phyloP scores from a whole-genome alignment of 1,140 invertebrate species.

The Ruditapes philippinarum region DNA sequence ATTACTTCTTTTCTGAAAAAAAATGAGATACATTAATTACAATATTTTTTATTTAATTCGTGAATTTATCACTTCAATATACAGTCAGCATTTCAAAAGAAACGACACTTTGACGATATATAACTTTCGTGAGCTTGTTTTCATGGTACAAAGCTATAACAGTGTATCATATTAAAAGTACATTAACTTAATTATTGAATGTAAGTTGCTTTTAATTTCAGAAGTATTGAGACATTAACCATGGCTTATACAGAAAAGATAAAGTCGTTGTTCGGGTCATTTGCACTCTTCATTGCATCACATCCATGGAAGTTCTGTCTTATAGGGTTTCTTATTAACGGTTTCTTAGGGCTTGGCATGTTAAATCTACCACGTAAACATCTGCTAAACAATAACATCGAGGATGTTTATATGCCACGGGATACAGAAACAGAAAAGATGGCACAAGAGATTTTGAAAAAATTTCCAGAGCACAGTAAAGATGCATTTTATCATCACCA shows the following conservation, averaged over 20 bases:
- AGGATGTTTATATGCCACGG: slow-evolving; percentile 10
- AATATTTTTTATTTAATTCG: too few species aligned
- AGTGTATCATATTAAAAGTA: too few species aligned
- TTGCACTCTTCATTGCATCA: background rate
- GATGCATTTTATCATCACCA: background rate
- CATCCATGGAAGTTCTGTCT: background rate
- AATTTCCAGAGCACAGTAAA: background rate
- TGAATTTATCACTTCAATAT: too few species aligned
- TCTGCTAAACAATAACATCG: background rate
- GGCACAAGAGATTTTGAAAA: background rate
- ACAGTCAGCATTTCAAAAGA: too few species aligned
- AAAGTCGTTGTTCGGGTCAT: background rate
- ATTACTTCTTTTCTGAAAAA: too few species aligned
- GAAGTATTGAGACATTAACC: too few species aligned
- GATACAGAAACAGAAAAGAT: background rate
- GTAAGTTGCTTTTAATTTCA: too few species aligned
- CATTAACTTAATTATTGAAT: too few species aligned
- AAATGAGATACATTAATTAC: too few species aligned
- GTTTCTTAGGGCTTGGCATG: background rate
- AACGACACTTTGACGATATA: too few species aligned
- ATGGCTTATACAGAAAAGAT: background rate
- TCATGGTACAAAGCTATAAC: too few species aligned
- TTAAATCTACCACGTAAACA: background rate
- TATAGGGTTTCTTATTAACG: background rate
- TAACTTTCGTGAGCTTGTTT: too few species aligned